Percentiles rank a stretch among this genome's conserved stretches.
Conservation (phyloP, 1,140 invertebrate species). For the Euwallacea fornicatus region DNA sequence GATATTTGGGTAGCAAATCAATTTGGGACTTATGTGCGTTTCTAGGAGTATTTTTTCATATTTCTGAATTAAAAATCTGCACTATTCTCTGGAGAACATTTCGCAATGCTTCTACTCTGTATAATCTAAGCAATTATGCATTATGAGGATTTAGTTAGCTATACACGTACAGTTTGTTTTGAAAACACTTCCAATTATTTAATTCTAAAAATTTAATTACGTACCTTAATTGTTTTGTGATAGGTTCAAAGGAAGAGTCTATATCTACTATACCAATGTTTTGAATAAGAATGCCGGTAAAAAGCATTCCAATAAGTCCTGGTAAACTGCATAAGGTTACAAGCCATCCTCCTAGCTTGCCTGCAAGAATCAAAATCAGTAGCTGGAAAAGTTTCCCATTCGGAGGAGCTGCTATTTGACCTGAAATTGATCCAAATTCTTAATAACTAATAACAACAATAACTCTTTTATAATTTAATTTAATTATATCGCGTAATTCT, state of each 20-base stretch:
- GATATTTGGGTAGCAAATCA: no score
- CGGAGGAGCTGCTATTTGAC: constrained; percentile 68
- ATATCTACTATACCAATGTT: constrained; percentile 75
- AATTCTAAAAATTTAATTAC: background rate
- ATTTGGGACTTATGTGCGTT: no score
- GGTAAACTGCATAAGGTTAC: constrained; percentile 76
- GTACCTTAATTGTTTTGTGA: constrained; percentile 70
- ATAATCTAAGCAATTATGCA: no score
- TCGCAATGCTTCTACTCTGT: no score
- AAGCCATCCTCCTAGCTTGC: constrained; percentile 80
- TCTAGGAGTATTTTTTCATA: no score
- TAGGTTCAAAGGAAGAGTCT: constrained; percentile 62
- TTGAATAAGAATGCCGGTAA: constrained; percentile 75
- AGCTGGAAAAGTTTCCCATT: constrained; percentile 81
- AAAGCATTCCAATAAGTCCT: constrained; percentile 82
- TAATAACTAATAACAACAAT: no score
- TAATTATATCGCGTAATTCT: background rate
- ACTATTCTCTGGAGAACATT: no score
- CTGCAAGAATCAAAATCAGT: constrained; percentile 70
- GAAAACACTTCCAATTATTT: background rate
- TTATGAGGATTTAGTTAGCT: no score
- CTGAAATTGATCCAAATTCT: constrained; percentile 51
- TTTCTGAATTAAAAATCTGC: no score
- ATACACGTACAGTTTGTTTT: background rate
- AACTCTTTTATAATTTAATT: no score